Evolutionary conservation across 2,888 invertebrate genomes (phyloP).

Genomic region (Acleris laterana): DNA sequence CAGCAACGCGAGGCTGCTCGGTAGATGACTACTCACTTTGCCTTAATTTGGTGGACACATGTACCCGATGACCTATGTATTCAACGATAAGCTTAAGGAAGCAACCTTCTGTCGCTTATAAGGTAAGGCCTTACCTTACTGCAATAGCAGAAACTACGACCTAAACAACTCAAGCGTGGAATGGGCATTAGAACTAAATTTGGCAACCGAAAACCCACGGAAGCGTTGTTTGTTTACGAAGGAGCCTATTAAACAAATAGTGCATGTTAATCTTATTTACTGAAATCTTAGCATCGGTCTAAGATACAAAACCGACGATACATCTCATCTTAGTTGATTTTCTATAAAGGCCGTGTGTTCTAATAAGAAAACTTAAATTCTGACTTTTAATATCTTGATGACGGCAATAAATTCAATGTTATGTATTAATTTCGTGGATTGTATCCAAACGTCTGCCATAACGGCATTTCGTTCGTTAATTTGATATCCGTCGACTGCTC

Average conservation of each 20-base stretch:
- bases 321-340: too few species aligned
- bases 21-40: conserved; percentile 1
- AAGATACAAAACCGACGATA: too few species aligned
- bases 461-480: conserved; percentile 56
- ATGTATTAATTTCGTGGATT: neutral
- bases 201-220: neutral
- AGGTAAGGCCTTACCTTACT: conserved; percentile 19
- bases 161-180: conserved; percentile 2
- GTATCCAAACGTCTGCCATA: conserved; percentile 37
- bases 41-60: conserved; percentile 13
- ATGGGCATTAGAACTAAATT: neutral
- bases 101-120: conserved; percentile 29
- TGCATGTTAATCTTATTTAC: too few species aligned
- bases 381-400: too few species aligned
- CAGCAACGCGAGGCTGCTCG: neutral
- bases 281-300: too few species aligned
- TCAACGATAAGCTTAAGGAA: conserved; percentile 29
- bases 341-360: too few species aligned
- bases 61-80: conserved; percentile 24
- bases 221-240: too few species aligned
- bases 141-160: neutral
- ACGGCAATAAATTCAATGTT: too few species aligned
- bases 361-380: too few species aligned
- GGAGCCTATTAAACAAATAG: too few species aligned
- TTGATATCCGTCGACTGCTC: conserved; percentile 54